Evolutionary conservation across 1,140 invertebrate species (phyloP).

Genomic region (Euwallacea similis): DNA sequence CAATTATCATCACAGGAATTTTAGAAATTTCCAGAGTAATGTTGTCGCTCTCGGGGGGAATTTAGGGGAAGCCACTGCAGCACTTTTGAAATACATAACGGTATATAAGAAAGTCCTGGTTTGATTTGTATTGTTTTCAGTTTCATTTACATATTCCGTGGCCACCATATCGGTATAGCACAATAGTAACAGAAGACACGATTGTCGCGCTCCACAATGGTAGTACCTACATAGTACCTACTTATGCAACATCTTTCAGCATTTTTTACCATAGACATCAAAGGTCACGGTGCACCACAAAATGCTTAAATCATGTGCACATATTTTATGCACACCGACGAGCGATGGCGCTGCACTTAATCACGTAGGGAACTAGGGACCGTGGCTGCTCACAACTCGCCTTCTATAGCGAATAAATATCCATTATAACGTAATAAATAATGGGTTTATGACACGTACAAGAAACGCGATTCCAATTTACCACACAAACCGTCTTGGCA

Average conservation of each 20-base stretch:
- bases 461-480: constrained; percentile 45
- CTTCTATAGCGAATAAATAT: constrained; percentile 41
- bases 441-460: constrained; percentile 41
- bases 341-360: constrained; percentile 2
- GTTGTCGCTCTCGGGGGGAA: too few species aligned
- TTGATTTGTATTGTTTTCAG: constrained; percentile 25
- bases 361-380: constrained; percentile 19
- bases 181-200: constrained; percentile 7
- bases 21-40: too few species aligned
- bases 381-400: constrained; percentile 25
- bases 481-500: constrained; percentile 32
- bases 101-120: too few species aligned
- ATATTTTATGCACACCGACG: neutral
- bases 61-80: too few species aligned
- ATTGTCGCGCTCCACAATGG: constrained; percentile 7
- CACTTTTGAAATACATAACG: too few species aligned
- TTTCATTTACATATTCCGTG: constrained; percentile 24
- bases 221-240: too few species aligned
- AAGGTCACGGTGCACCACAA: neutral
- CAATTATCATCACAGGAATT: too few species aligned
- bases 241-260: neutral
- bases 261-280: neutral
- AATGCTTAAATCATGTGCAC: neutral
- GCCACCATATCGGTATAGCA: constrained; percentile 15
- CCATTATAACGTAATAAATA: constrained; percentile 46